Base-by-base conservation (phyloP, 1,140 invertebrate genomes). In the Bombus superbus region DNA sequence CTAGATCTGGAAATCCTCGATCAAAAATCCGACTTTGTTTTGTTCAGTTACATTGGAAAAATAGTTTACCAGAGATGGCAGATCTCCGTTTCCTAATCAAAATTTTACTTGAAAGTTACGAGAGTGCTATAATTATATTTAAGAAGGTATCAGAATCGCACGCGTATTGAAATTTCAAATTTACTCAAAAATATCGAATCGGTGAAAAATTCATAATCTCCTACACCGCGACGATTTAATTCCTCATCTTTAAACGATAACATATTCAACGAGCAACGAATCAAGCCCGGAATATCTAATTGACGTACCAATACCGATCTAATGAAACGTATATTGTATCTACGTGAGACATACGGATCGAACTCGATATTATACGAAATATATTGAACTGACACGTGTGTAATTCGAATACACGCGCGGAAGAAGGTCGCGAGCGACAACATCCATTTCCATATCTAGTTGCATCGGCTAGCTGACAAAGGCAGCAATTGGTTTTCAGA, bases 401-500 rank as follows among this genome's bases (percentile, higher is more conserved):
- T 40, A 28, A 59, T 40, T n/a, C 53, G 13, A 25, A 59, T 35
- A 2, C 10, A 38, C 10, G 22, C 15, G 74, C n/a, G 1, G 42
- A 10, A 25, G n/a, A 80, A 47, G 5, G 64, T 53, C 47, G 13
- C 28, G 28, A 0, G 22, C 15, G 25, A 38, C 32, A 74, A 64
- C 32, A 40, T 57, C 47, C 22, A 57, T 82, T 82, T 81, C 38
- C 69, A 64, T 82, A 75, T 75, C 57, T 18, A 40, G 57, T 47
- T 40, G 13, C 25, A 82, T 82, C 47, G 59, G 35, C 40, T 25
- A 47, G n/a, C 40, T 82, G 81, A 82, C 81, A 82, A 75, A 75
- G 72, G 32, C 71, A 62, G 44, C 71, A 75, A 82, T 82, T 82
- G 57, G 10, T n/a, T 82, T 82, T 82, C 81, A 25, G 72, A 59